phyloP scores from a whole-genome alignment of 2,888 invertebrate genomes.

The Sceliomorpha sp. region DNA sequence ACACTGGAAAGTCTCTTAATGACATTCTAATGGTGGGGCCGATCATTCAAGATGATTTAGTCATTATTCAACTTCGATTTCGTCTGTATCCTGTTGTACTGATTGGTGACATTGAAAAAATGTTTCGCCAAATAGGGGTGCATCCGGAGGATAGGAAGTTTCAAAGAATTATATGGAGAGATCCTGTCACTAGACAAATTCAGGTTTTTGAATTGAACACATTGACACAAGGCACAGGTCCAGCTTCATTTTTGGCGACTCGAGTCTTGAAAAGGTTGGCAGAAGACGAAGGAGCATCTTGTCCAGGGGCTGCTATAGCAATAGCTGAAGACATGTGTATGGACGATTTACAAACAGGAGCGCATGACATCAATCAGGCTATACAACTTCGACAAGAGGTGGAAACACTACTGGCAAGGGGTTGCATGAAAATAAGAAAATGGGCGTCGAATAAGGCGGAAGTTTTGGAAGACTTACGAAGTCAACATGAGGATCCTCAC shows the following conservation, averaged over 20 bases:
- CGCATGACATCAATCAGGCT: background rate
- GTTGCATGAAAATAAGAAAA: conserved; percentile 14
- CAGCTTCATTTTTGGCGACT: conserved; percentile 61
- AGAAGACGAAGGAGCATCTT: conserved; percentile 10
- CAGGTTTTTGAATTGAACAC: conserved; percentile 55
- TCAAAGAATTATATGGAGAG: conserved; percentile 67
- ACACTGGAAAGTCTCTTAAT: conserved; percentile 22
- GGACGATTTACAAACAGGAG: conserved; percentile 19
- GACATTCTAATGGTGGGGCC: conserved; percentile 34
- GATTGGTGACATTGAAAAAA: conserved; percentile 38
- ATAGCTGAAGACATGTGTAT: conserved; percentile 16
- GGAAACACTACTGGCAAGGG: background rate
- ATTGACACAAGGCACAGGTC: conserved; percentile 62
- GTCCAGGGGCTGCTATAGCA: conserved; percentile 7
- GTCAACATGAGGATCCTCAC: background rate
- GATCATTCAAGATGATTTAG: conserved; percentile 16
- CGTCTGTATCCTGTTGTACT: conserved; percentile 9
- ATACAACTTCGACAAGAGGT: background rate
- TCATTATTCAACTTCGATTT: conserved; percentile 9
- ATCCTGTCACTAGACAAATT: conserved; percentile 20
- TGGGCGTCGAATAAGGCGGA: conserved; percentile 23
- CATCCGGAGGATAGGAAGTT: conserved; percentile 54
- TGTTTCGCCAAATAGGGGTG: conserved; percentile 50
- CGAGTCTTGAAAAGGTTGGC: conserved; percentile 12
- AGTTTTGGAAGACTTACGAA: background rate